Evolutionary conservation across 2,888 invertebrate species (phyloP), one percentile per base, ranked within the genome.

Genomic region (Quadroppia sp.): DNA sequence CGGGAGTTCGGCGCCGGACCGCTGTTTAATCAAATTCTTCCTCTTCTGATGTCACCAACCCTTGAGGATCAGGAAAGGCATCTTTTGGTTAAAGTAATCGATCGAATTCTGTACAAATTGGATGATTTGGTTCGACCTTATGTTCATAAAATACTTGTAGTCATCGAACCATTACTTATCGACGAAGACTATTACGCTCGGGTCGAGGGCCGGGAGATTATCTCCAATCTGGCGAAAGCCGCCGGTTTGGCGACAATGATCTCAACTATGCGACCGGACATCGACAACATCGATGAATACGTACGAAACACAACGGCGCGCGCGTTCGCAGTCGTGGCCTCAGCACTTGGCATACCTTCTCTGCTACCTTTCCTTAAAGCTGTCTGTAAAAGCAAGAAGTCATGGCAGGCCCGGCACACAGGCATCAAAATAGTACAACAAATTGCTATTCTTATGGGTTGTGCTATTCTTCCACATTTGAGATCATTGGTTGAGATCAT

Each of bases 351-450:
- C 53, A 99, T 99, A 79, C 99, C 99, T 9, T 96, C 97, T 0
- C 85, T 99, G 9, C 84, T 99, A 78, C 99, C 99, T 0, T 99
- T 99, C 84, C 87, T 99, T 79, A 99, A 98, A 84, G 98, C 99
- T 72, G 99, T 99, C 2, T 99, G 99, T 82, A 89, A 95, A 79
- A 96, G 96, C 78, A 99, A 99, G 85, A 99, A 99, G 83, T 97
- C 96, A 0, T 99, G 99, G 99, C 99, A 99, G 84, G 99, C 88
- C 13, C 81, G 87, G n/a, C 98, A 98, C 83, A 98, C 97, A 4
- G 98, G 98, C 81, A 99, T 99, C 77, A 99, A 99, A 85, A 99
- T 99, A 81, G 98, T 99, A 0, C 99, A 99, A 82, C 99, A 99
- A 85, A 99, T 99, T 79, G 96, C 99, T 64, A 99, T 99, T 81